Evolutionary conservation across 1,140 invertebrate species (phyloP), one percentile per base, ranked within the genome.

Genomic region (Heterodera schachtii): DNA sequence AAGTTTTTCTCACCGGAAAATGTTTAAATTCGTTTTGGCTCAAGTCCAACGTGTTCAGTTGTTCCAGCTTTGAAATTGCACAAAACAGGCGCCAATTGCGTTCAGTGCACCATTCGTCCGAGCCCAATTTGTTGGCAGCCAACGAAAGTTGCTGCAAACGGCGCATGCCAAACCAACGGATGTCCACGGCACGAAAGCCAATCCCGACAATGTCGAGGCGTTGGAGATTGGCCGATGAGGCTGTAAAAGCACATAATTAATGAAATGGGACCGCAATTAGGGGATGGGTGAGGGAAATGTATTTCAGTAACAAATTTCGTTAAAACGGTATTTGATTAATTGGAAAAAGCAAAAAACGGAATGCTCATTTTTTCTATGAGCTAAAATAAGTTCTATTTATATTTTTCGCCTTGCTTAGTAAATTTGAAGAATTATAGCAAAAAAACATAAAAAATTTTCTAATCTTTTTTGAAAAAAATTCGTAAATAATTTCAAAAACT

Each of bases 81-180:
- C n/a, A 43, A 79, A 81, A 81, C 57, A 57, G 64, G 52, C 75
- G 47, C 80, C 80, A 81, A 64, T 64, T 64, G 11, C 57, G 57
- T 19, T 64, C 57, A 11, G 57, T 64, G 19, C 57, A 64, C 57
- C 57, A 43, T 80, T 71, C 41, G 67, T 78, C 43, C 9, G 60
- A 9, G 74, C 60, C 49, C 70, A 60, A 76, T 70, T 71, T 66
- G 47, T 81, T 81, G 21, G 21, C 64, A 16, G 41, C 47, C 41
- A 81, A 43, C 43, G 64, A 66, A 9, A 81, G 69, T 16, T 67
- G 79, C 19, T 66, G 21, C 44, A 81, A 79, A 3, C n/a, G 31
- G n/a, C 66, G 41, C 41, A 81, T 21, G 41, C 64, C 49, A 16
- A 81, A 81, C 80, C 80, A 81, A 47, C 80, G 75, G 3, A 81